Evolutionary conservation across 2,888 invertebrate species (phyloP).

Genomic region (Malachius bipustulatus): DNA sequence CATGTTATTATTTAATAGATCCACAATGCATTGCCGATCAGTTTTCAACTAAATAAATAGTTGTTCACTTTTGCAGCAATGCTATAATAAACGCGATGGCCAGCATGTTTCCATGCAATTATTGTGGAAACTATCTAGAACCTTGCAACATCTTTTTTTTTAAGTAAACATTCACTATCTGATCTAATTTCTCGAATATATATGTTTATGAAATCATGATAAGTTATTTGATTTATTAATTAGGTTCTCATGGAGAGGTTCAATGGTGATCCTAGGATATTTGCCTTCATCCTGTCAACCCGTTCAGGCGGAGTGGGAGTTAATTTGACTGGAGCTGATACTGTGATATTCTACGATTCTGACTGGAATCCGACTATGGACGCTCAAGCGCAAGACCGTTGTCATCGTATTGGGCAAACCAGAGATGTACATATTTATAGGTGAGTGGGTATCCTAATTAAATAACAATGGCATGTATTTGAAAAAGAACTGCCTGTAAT

Average conservation of each 20-base stretch:
- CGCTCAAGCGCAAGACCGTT: constrained; percentile 91
- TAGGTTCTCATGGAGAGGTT: constrained; percentile 90
- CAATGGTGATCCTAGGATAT: constrained; percentile 88
- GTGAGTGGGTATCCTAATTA: no score
- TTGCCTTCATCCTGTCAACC: constrained; percentile 95
- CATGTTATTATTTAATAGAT: constrained; percentile 5
- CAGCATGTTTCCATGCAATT: constrained; percentile 20
- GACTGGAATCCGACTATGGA: constrained; percentile 99
- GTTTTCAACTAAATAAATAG: constrained; percentile 14
- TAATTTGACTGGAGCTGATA: constrained; percentile 97
- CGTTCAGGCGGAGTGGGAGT: constrained; percentile 96
- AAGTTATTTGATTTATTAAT: constrained; percentile 12
- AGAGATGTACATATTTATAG: constrained; percentile 96
- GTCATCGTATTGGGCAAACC: constrained; percentile 98
- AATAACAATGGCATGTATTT: no score
- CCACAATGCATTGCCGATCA: constrained; percentile 17
- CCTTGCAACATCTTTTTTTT: constrained; percentile 23
- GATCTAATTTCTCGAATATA: not conserved
- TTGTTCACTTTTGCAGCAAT: constrained; percentile 21
- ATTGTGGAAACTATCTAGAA: constrained; percentile 30
- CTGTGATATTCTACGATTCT: constrained; percentile 98
- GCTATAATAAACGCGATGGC: constrained; percentile 19
- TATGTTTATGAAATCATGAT: not conserved
- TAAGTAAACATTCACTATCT: constrained; percentile 1
- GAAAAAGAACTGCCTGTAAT: no score